A percentile compares a stretch with the other conserved stretches of the same genome.
These are phyloP conservation scores for Barnardius zonarius DNA, from an alignment of 2,113 vertebrate genomes.

Conservation along the genomic window DNA sequence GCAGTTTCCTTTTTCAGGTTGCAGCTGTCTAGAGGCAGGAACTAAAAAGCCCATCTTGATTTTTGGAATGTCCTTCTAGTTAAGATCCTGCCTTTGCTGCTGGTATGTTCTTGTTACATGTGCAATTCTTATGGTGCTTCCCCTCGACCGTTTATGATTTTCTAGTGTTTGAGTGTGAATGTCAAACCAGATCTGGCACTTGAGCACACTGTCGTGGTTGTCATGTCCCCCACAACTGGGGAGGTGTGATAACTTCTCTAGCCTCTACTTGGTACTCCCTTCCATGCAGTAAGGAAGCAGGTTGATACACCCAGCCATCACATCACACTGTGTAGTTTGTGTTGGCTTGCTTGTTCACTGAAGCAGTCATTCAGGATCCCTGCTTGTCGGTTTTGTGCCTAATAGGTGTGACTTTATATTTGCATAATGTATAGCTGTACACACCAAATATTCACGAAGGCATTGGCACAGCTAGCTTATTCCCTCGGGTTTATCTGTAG, in stretches of 20 bases:
- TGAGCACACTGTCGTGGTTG: background rate
- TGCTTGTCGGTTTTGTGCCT: background rate
- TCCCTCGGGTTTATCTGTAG: background rate
- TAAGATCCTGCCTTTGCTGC: background rate
- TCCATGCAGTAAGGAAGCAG: background rate
- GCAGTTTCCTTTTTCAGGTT: background rate
- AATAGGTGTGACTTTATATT: background rate
- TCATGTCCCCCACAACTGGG: background rate
- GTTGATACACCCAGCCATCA: background rate
- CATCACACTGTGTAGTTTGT: fast-evolving
- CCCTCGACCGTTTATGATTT: background rate
- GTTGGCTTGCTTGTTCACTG: background rate
- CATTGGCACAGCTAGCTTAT: background rate
- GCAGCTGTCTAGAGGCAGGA: background rate
- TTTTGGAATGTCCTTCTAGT: background rate
- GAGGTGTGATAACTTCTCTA: background rate
- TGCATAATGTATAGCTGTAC: background rate
- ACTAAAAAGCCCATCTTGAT: background rate
- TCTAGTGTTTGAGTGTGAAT: background rate
- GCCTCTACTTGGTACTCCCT: background rate
- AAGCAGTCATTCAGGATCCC: background rate
- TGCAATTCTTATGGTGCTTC: background rate
- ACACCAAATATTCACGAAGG: background rate
- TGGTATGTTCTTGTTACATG: fast-evolving
- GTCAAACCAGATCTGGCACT: background rate